Conservation (phyloP, 1,140 invertebrate species). For the Cylas formicarius region DNA sequence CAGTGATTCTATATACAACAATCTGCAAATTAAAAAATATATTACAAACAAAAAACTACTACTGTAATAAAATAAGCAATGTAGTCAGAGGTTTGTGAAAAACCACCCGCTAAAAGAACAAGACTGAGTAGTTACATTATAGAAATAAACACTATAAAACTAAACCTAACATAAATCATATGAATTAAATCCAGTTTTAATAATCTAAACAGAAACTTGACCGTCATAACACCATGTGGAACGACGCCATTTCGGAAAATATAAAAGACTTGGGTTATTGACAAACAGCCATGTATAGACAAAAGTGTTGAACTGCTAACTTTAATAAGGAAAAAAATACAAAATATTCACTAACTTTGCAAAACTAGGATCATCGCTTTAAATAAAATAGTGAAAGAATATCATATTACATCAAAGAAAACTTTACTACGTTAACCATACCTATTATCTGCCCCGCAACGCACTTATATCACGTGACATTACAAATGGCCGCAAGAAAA, state of each 20-base stretch:
- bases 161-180: no score
- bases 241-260: slow-evolving; percentile 40
- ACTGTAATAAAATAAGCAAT: slow-evolving; percentile 2
- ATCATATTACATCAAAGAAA: no score
- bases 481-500: slow-evolving; percentile 7
- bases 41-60: slow-evolving; percentile 5
- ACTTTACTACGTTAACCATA: slow-evolving; percentile 13
- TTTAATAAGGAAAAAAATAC: slow-evolving; percentile 1
- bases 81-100: neutral
- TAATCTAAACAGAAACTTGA: slow-evolving; percentile 12
- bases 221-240: slow-evolving; percentile 39
- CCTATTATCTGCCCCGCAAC: slow-evolving; percentile 22
- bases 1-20: slow-evolving; percentile 43
- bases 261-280: slow-evolving; percentile 30
- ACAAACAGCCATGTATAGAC: slow-evolving; percentile 18
- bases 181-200: neutral
- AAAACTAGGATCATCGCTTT: no score
- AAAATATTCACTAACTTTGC: slow-evolving; percentile 11
- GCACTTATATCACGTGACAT: slow-evolving; percentile 23
- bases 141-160: slow-evolving; percentile 2
- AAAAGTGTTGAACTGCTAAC: neutral
- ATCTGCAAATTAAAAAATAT: slow-evolving; percentile 33
- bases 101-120: slow-evolving; percentile 9
- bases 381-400: no score
- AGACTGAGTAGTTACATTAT: slow-evolving; percentile 8